Conservation (phyloP, 2,113 vertebrate genomes). For the Polypterus bichir region DNA sequence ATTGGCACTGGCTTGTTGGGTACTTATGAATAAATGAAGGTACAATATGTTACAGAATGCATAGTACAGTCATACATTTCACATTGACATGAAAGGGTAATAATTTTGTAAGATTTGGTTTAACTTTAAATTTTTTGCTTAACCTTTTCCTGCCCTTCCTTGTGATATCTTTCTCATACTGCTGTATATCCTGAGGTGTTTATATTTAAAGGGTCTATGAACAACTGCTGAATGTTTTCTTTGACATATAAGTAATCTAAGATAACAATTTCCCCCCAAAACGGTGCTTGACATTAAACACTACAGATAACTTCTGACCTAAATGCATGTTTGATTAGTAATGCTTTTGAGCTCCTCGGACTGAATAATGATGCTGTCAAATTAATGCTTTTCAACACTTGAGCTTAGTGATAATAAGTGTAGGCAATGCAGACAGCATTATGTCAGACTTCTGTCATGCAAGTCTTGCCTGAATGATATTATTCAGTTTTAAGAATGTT, state of each 20-base stretch:
- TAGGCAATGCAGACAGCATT: not conserved
- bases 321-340: not conserved
- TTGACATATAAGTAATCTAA: not conserved
- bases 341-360: not conserved
- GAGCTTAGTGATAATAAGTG: not conserved
- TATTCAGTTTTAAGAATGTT: no score
- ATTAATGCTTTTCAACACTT: not conserved
- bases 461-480: no score
- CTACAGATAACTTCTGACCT: not conserved
- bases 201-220: not conserved
- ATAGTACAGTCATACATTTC: no score
- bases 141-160: no score
- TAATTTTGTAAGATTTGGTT: no score
- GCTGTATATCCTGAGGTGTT: not conserved
- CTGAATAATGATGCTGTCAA: not conserved
- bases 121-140: no score
- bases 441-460: not conserved
- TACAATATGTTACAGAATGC: no score
- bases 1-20: no score
- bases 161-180: not conserved
- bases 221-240: not conserved
- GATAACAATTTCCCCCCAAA: not conserved
- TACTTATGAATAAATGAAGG: no score
- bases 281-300: not conserved
- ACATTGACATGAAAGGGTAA: no score